Conservation (phyloP, 2,888 invertebrate species). For the Monopis laevigella region DNA sequence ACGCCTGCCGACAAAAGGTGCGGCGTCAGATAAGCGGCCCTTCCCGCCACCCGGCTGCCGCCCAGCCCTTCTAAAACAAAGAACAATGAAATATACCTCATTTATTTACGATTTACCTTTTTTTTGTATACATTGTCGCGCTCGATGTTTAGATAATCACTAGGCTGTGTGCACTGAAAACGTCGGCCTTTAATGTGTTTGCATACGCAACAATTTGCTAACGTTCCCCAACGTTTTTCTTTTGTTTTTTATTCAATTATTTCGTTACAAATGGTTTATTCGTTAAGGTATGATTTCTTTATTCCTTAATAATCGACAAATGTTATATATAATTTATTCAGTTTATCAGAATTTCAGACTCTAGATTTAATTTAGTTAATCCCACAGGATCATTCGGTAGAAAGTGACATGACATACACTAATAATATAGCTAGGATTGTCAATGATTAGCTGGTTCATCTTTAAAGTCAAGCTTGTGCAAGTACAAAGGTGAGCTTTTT, state of each 20-base stretch:
- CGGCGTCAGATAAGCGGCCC: slow-evolving; percentile 58
- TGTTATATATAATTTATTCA: too few relatives aligned
- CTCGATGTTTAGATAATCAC: slow-evolving; percentile 56
- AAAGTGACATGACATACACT: too few relatives aligned
- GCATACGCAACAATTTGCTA: slow-evolving; percentile 59
- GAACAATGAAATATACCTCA: slow-evolving; percentile 53
- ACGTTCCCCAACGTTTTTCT: slow-evolving; percentile 32
- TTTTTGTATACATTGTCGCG: slow-evolving; percentile 25
- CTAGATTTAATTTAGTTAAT: too few relatives aligned
- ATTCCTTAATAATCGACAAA: too few relatives aligned
- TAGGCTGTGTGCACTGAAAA: slow-evolving; percentile 47
- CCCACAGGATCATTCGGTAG: too few relatives aligned
- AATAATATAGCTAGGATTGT: too few relatives aligned
- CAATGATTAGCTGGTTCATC: too few relatives aligned
- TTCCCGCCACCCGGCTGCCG: slow-evolving; percentile 49
- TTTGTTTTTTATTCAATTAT: not conserved
- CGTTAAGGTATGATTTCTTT: too few relatives aligned
- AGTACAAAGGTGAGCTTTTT: too few relatives aligned
- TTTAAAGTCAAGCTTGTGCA: too few relatives aligned
- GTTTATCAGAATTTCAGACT: too few relatives aligned
- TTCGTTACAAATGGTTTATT: not conserved
- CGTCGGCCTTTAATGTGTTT: slow-evolving; percentile 57
- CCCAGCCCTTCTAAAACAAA: slow-evolving; percentile 51
- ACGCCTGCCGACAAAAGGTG: slow-evolving; percentile 62
- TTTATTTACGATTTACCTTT: slow-evolving; percentile 50